Evolutionary conservation across 2,113 vertebrate genomes (phyloP).

Genomic region (Vombatus ursinus): DNA sequence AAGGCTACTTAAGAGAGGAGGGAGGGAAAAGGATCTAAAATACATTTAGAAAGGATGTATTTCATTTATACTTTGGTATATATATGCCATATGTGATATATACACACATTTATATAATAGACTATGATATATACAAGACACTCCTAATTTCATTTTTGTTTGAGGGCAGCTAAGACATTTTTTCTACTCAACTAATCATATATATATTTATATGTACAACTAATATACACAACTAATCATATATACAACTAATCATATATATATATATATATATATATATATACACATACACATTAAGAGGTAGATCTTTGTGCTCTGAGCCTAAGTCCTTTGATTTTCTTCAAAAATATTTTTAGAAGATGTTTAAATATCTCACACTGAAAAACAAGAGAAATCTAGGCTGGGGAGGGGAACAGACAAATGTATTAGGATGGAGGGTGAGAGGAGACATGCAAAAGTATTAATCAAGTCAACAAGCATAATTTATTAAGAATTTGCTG

Average conservation of each 20-base stretch:
- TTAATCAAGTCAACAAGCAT: neutral
- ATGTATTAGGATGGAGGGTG: neutral
- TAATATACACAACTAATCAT: neutral
- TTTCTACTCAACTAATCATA: neutral
- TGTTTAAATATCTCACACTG: neutral
- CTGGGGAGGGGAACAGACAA: neutral
- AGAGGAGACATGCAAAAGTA: neutral
- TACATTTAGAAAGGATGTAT: neutral
- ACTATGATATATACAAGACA: neutral
- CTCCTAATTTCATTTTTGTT: neutral
- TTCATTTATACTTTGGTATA: neutral
- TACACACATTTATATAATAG: neutral
- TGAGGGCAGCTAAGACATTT: neutral
- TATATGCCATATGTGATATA: neutral
- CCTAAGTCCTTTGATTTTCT: neutral
- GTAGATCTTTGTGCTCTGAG: neutral
- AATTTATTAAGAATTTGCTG: neutral
- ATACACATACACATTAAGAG: neutral
- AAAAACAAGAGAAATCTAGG: neutral
- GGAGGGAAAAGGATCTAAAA: neutral
- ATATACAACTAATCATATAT: neutral
- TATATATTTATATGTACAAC: neutral
- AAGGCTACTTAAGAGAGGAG: neutral
- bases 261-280: no score
- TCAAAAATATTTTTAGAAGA: neutral